These are phyloP conservation scores for Sminthurinus aureus DNA, from an alignment of 2,888 invertebrate genomes.

Conservation along the genomic window DNA sequence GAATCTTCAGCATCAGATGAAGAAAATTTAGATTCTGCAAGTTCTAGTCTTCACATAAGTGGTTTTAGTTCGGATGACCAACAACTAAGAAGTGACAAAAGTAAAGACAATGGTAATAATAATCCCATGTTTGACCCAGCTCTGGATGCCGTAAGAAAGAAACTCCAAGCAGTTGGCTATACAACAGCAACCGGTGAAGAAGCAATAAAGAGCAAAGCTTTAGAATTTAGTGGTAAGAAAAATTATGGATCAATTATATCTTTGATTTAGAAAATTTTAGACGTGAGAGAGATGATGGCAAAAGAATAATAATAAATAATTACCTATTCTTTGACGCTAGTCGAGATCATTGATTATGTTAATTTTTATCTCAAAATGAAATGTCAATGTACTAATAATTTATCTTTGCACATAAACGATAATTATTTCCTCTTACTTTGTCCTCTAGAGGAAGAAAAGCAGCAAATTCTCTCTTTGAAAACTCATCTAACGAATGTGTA, in stretches of 20 bases:
- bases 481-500: slow-evolving; percentile 47
- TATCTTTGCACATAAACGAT: too few species aligned
- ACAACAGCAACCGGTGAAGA: slow-evolving; percentile 23
- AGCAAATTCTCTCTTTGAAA: slow-evolving; percentile 52
- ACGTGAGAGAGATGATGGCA: not conserved
- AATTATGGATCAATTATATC: not conserved
- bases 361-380: not conserved
- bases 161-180: slow-evolving; percentile 19
- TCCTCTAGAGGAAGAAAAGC: slow-evolving; percentile 50
- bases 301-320: too few species aligned
- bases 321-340: too few species aligned
- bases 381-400: too few species aligned
- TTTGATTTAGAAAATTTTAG: not conserved
- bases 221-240: slow-evolving; percentile 22
- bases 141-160: slow-evolving; percentile 28
- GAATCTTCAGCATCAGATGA: not conserved
- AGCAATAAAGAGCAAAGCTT: not conserved
- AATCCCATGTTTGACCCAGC: slow-evolving; percentile 31
- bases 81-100: not conserved
- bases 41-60: slow-evolving; percentile 5
- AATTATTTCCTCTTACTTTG: not conserved
- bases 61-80: not conserved
- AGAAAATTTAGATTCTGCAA: not conserved
- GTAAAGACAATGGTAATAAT: not conserved
- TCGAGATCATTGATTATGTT: not conserved